Percentiles rank a stretch among this genome's conserved stretches.
Evolutionary conservation across 2,797 vertebrate species (phyloP).

Genomic region (Percopsis omiscomaycus): DNA sequence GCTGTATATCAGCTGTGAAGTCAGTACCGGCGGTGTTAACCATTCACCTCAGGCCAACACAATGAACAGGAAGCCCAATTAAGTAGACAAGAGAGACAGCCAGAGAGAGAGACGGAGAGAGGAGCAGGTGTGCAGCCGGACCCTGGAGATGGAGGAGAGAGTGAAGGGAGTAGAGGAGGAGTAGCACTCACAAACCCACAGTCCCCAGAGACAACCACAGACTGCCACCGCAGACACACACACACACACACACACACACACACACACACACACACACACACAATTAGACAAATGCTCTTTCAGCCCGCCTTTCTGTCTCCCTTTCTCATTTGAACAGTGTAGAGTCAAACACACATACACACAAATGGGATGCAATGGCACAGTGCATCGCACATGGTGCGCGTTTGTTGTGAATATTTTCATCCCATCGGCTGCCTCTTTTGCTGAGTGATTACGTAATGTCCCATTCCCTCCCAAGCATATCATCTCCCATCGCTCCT

Average conservation of each 20-base stretch:
- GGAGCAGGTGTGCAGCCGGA: slow-evolving; percentile 73
- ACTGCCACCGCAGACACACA: slow-evolving; percentile 56
- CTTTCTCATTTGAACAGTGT: neutral
- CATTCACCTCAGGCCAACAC: slow-evolving; percentile 47
- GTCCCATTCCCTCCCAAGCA: slow-evolving; percentile 45
- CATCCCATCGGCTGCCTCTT: slow-evolving; percentile 63
- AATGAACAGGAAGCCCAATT: slow-evolving; percentile 8
- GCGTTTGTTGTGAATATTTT: slow-evolving; percentile 71
- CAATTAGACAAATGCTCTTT: neutral
- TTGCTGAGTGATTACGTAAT: slow-evolving; percentile 62
- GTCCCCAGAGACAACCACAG: slow-evolving; percentile 72
- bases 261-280: slow-evolving; percentile 31
- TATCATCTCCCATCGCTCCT: slow-evolving; percentile 51
- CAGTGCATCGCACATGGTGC: slow-evolving; percentile 51
- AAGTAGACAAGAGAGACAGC: neutral
- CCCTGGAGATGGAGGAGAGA: slow-evolving; percentile 55
- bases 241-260: slow-evolving; percentile 25
- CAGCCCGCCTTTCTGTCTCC: neutral
- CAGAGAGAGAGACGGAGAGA: neutral
- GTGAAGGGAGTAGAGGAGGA: slow-evolving; percentile 50
- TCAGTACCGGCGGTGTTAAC: slow-evolving; percentile 45
- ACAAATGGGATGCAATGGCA: neutral
- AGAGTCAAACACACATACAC: neutral
- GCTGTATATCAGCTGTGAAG: slow-evolving; percentile 8
- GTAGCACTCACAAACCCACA: slow-evolving; percentile 51